Percentiles rank a stretch among this genome's conserved stretches.
Evolutionary conservation across 2,797 vertebrate species (phyloP).

Genomic region (Aulostomus chinensis): DNA sequence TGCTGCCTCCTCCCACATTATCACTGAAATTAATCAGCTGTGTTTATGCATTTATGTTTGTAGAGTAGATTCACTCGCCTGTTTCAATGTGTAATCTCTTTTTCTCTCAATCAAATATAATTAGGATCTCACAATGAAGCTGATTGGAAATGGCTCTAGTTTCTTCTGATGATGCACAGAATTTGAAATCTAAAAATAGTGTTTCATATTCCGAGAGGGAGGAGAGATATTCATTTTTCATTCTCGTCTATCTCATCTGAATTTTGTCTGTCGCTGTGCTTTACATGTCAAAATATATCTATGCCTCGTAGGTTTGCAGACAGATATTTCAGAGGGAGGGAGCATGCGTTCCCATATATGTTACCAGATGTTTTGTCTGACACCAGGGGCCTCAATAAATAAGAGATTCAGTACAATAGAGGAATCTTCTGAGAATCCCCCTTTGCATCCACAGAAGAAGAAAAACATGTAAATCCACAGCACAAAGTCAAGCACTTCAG

Average conservation of each 20-base stretch:
- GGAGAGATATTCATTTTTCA: constrained; percentile 23
- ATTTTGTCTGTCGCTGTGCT: constrained; percentile 16
- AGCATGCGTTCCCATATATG: neutral
- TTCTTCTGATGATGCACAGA: constrained; percentile 27
- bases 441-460: constrained; percentile 43
- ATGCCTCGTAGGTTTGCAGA: constrained; percentile 19
- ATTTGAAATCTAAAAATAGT: constrained; percentile 33
- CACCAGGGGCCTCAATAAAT: constrained; percentile 24
- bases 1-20: constrained; percentile 43
- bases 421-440: constrained; percentile 46
- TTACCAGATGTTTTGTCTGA: constrained; percentile 16
- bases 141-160: constrained; percentile 68
- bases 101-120: constrained; percentile 66
- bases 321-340: neutral
- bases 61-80: constrained; percentile 46
- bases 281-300: no score
- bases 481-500: constrained; percentile 66
- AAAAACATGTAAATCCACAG: constrained; percentile 62
- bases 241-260: constrained; percentile 31
- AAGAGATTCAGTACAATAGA: constrained; percentile 45
- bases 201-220: constrained; percentile 4
- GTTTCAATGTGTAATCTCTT: constrained; percentile 42
- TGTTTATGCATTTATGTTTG: constrained; percentile 58
- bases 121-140: constrained; percentile 58
- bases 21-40: constrained; percentile 57